Conservation (phyloP, 2,113 vertebrate genomes). For the Halichoerus grypus region DNA sequence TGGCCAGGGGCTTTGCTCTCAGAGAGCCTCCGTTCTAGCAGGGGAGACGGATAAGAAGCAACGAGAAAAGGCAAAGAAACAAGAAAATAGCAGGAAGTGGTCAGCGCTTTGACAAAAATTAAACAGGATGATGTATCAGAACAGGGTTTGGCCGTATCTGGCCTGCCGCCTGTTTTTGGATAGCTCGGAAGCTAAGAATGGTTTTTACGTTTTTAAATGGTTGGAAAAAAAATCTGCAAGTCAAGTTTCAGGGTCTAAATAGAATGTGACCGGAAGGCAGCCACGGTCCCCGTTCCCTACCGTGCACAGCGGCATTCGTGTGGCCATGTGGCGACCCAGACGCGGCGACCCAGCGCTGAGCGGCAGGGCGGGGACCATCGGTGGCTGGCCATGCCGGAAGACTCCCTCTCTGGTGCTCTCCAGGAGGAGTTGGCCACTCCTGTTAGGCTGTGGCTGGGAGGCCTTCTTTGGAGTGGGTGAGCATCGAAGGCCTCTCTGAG, state of each 20-base stretch:
- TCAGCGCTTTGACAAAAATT: neutral
- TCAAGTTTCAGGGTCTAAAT: neutral
- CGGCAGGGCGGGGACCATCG: neutral
- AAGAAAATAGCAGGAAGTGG: neutral
- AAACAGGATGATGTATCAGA: neutral
- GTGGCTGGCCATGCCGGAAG: too few relatives aligned
- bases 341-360: accelerated
- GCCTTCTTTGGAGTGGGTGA: neutral
- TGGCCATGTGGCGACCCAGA: too few relatives aligned
- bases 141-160: neutral
- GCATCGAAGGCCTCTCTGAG: neutral
- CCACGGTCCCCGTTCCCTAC: neutral
- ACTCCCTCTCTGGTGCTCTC: neutral
- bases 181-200: neutral
- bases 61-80: neutral
- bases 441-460: too few relatives aligned
- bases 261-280: neutral
- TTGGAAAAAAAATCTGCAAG: neutral
- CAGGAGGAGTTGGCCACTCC: neutral
- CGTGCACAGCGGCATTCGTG: neutral
- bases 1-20: neutral
- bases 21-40: neutral
- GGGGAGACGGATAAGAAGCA: neutral
- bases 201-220: neutral
- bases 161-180: neutral